Conservation (phyloP, 2,113 vertebrate species). For the Pogona vitticeps region DNA sequence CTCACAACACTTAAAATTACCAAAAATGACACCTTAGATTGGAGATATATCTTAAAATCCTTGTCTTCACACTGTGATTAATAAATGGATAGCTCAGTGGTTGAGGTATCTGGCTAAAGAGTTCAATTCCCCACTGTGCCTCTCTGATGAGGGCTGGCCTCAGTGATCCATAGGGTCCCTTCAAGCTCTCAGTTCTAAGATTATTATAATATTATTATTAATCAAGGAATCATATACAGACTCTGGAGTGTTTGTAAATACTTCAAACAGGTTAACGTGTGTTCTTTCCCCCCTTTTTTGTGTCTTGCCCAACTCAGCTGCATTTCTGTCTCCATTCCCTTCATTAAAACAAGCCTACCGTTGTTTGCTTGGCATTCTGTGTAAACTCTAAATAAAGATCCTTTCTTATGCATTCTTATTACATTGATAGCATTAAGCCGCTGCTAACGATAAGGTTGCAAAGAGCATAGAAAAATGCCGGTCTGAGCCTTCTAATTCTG, state of each 20-base stretch:
- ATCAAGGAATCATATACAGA: background rate
- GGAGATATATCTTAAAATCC: background rate
- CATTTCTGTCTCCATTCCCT: conserved; percentile 21
- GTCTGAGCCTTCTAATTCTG: conserved; percentile 63
- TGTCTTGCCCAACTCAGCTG: background rate
- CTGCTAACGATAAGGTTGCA: conserved; percentile 46
- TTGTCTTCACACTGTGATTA: background rate
- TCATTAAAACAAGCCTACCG: conserved; percentile 25
- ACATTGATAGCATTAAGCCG: conserved; percentile 51
- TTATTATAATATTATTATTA: background rate
- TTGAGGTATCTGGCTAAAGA: no score
- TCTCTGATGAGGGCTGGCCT: no score
- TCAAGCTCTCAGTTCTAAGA: no score
- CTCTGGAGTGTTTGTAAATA: background rate
- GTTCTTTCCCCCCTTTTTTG: background rate
- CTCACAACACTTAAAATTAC: background rate
- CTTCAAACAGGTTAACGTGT: background rate
- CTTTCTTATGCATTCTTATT: conserved; percentile 53
- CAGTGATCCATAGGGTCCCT: no score
- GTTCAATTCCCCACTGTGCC: no score
- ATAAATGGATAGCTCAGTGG: no score
- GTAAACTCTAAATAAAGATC: conserved; percentile 17
- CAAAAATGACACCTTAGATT: background rate
- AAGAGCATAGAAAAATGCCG: conserved; percentile 60
- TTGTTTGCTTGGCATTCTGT: conserved; percentile 44